Base-by-base conservation (phyloP, 2,113 vertebrate genomes). In the Sprattus sprattus region DNA sequence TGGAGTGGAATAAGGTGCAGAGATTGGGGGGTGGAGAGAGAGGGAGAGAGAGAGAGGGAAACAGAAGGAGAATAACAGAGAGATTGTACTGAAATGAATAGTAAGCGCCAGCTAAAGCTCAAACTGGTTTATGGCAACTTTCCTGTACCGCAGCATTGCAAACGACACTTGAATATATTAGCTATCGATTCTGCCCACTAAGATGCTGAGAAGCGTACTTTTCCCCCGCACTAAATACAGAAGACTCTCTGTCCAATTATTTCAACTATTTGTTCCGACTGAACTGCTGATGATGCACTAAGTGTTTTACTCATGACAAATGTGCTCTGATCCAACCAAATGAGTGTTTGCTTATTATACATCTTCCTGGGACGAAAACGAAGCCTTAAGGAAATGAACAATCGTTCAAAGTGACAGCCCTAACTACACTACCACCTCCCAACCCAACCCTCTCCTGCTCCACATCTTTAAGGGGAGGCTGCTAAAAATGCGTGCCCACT, bases 291-390 rank as follows among this genome's bases (percentile, higher is more conserved):
- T 25, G n/a, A n/a, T n/a, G 60, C 60, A 64, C 57, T 64, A 64
- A 64, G 60, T 22, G n/a, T n/a, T 64, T 64, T 64, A 64, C n/a
- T 15, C 71, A 32, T 32, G 28, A 32, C 71, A 39, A 78, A 78
- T 78, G 71, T 78, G 71, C 71, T 78, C 39, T 39, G 71, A 78
- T 78, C 71, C 39, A 39, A 11, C 71, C 28, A 2, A 78, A 78
- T 78, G 39, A 78, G 28, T 78, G 28, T 78, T 78, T 78, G 71
- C 71, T 78, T 32, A 78, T 78, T 78, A 39, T 78, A 78, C 71
- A 39, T 78, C 71, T 78, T 78, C 71, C 71, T 78, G 71, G 4
- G 28, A 39, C 5, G 13, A 67, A 78, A 78, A 32, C 25, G 71
- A 78, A 44, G 71, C 28, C 71, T 39, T 32, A 32, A 32, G 71